phyloP scores from a whole-genome alignment of 1,140 invertebrate genomes.

The Atta colombica region DNA sequence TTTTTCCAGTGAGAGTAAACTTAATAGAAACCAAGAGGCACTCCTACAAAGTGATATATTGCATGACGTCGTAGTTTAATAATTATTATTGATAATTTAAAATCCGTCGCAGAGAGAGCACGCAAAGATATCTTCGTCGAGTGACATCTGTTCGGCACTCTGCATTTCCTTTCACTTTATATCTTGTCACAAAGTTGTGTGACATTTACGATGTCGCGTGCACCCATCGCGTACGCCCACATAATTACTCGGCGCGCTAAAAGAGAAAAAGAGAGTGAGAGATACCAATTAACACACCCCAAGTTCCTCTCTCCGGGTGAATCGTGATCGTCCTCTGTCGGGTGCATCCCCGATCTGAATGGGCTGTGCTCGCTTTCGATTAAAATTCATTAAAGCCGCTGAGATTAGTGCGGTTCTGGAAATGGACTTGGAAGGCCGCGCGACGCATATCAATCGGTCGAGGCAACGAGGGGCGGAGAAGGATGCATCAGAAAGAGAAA shows the following conservation, averaged over 20 bases:
- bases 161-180: constrained; percentile 40
- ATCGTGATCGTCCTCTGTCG: constrained; percentile 60
- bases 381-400: constrained; percentile 79
- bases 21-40: too few relatives aligned
- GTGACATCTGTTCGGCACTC: constrained; percentile 13
- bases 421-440: constrained; percentile 75
- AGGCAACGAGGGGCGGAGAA: constrained; percentile 42
- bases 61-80: not conserved
- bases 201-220: constrained; percentile 67
- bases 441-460: constrained; percentile 80
- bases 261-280: not conserved
- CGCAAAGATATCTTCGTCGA: constrained; percentile 9
- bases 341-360: constrained; percentile 40
- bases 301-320: not conserved
- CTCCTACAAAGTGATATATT: not conserved
- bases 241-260: not conserved
- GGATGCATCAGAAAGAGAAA: not conserved
- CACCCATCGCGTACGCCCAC: constrained; percentile 45
- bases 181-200: constrained; percentile 50
- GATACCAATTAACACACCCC: constrained; percentile 69
- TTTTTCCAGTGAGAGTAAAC: too few relatives aligned
- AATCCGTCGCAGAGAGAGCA: not conserved
- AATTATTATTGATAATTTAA: constrained; percentile 11
- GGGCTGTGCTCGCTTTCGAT: constrained; percentile 58
- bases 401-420: constrained; percentile 78